Base-by-base conservation (phyloP, 2,797 vertebrate species). In the Propithecus deckenii region DNA sequence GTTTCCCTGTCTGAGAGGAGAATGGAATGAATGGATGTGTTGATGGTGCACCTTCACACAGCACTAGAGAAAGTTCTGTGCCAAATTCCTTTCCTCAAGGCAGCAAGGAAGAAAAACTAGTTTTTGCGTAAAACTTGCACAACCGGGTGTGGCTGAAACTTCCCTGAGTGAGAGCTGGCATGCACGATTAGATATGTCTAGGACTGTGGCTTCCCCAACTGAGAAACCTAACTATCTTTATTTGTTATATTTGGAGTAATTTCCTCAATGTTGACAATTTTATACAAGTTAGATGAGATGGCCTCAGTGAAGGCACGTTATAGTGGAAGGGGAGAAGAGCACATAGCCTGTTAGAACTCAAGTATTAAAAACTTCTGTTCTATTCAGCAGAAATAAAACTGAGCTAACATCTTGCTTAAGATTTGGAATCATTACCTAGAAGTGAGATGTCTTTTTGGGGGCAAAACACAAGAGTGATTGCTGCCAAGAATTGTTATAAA, bases 381-480 rank as follows among this genome's bases (percentile, higher is more conserved):
- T 65, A 88, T 79, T 78, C 35, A 89, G 23, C 48, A 94, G 87
- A 87, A 89, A 83, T 72, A 89, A 84, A 86, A 63, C 14, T 89
- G 28, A 94, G 14, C n/a, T 89, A 93, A 81, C 35, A 75, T 89
- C 38, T 88, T 91, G 46, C 48, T 80, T 94, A 94, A 91, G 61
- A 76, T 96, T 76, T 90, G 61, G 35, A 97, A 83, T 91, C 6
- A 86, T 88, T 94, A 91, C 30, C 72, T 91, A 81, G 91, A 92
- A 79, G 71, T 86, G 25, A 86, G 32, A 84, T 91, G 38, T 90
- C 41, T 94, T 20, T 92, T 75, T 87, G 20, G n/a, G 69, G 46
- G n/a, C 10, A 85, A 89, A 97, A 76, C 28, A 30, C 52, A 94
- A 91, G 48, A 81, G 18, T 46, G 25, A 86, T 30, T 67, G 1